Conservation (phyloP, 2,888 invertebrate species). For the Perizoma affinitatum region DNA sequence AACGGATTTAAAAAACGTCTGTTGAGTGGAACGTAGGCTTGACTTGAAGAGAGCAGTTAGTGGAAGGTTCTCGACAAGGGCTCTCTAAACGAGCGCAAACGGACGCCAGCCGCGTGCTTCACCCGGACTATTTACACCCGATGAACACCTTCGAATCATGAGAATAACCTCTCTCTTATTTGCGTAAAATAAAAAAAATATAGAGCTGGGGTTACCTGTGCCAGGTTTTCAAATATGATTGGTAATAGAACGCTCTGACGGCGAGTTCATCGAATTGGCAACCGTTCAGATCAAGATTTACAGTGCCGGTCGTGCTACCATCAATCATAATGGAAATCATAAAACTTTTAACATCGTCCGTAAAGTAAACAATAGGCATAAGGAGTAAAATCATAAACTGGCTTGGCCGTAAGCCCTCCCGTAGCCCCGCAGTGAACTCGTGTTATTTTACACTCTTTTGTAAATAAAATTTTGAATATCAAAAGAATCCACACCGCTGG, state of each 20-base stretch:
- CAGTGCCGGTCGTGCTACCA: slow-evolving; percentile 52
- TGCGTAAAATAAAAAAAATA: slow-evolving; percentile 28
- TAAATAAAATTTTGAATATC: slow-evolving; percentile 58
- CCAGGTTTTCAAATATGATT: slow-evolving; percentile 39
- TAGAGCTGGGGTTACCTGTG: slow-evolving; percentile 33
- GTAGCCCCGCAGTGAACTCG: slow-evolving; percentile 54
- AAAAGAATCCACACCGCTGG: slow-evolving; percentile 41
- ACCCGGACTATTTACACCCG: slow-evolving; percentile 68
- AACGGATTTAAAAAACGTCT: slow-evolving; percentile 61
- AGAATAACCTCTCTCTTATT: slow-evolving; percentile 39
- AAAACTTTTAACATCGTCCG: slow-evolving; percentile 74
- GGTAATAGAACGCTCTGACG: slow-evolving; percentile 50
- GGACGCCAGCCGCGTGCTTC: slow-evolving; percentile 56
- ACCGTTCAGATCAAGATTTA: slow-evolving; percentile 76
- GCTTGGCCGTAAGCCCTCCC: slow-evolving; percentile 54
- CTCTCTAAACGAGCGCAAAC: slow-evolving; percentile 62
- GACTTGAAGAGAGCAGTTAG: slow-evolving; percentile 73
- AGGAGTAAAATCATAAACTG: slow-evolving; percentile 68
- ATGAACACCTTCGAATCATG: slow-evolving; percentile 54
- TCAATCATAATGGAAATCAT: slow-evolving; percentile 76
- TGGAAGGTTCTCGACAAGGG: slow-evolving; percentile 64
- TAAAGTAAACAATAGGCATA: slow-evolving; percentile 82
- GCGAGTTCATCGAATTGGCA: slow-evolving; percentile 73
- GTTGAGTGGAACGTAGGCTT: slow-evolving; percentile 54
- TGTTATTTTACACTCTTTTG: slow-evolving; percentile 52